Base-by-base conservation (phyloP, 2,888 invertebrate species). In the Siphlonurus alternatus region DNA sequence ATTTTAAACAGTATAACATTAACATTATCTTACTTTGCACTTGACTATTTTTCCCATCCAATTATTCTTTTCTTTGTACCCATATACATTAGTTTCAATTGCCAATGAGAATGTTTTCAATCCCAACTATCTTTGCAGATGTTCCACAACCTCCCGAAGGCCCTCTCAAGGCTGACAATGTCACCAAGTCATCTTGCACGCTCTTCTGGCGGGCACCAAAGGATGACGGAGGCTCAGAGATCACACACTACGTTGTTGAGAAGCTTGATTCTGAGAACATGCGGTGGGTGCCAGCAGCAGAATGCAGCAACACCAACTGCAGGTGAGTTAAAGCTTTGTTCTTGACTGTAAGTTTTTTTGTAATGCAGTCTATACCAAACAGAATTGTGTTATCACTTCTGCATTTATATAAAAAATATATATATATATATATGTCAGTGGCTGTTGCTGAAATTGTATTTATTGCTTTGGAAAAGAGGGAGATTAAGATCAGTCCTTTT, bases 241-340 rank as follows among this genome's bases (percentile, higher is more conserved):
- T 94, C 67, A 84, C 87, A 0, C 88, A 91, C 74, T 99, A 99
- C 74, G 81, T 89, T 53, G 89, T 99, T 3, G 99, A 99, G 74
- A 97, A 98, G 78, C 89, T 93, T 85, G 98, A 99, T 74, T 86
- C 90, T 66, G 92, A 93, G 73, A 92, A 88, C 69, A 84, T 94
- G 80, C 84, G 94, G 66, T 96, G 96, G 96, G 87, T 93, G 61
- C 94, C 95, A 20, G 89, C 91, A 19, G 93, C 93, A n/a, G 95
- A 96, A 72, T 86, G 89, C 54, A 83, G 87, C 65, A 85, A 82
- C 56, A 88, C 90, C 63, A 83, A 81, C 68, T 85, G 89, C 70
- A 83, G 75, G 72, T 72, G 66, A 62, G 64, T 56, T 65, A 24
- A 65, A 61, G 53, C 20, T 15, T 20, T 51, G 20, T 59, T 51